Evolutionary conservation across 2,888 invertebrate genomes (phyloP).

Genomic region (Hecatera dysodea): DNA sequence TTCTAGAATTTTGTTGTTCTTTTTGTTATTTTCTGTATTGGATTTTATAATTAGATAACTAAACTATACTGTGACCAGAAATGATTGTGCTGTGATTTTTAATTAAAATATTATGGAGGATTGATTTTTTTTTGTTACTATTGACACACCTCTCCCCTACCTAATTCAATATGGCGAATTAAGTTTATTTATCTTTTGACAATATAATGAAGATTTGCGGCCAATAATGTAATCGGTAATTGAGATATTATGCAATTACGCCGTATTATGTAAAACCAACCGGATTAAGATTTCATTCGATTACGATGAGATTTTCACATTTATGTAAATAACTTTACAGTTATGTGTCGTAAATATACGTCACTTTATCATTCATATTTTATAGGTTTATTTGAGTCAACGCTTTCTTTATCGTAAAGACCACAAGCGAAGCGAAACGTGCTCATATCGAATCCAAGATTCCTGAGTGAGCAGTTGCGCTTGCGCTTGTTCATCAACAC

Average conservation of each 20-base stretch:
- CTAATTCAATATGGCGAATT: slow-evolving; percentile 36
- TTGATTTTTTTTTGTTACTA: too few species aligned
- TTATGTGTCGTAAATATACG: slow-evolving; percentile 26
- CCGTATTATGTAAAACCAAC: slow-evolving; percentile 59
- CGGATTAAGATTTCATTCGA: slow-evolving; percentile 58
- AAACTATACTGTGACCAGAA: too few species aligned
- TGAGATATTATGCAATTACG: slow-evolving; percentile 61
- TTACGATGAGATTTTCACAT: slow-evolving; percentile 54
- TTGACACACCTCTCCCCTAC: too few species aligned
- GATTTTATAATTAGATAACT: too few species aligned
- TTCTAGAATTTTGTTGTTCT: too few species aligned
- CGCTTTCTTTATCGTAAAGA: slow-evolving; percentile 27
- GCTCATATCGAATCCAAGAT: neutral
- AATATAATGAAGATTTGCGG: slow-evolving; percentile 56
- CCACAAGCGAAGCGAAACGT: neutral
- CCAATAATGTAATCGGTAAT: slow-evolving; percentile 57
- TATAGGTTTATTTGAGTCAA: neutral
- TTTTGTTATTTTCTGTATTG: too few species aligned
- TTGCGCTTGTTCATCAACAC: too few species aligned
- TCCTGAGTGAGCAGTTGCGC: too few species aligned
- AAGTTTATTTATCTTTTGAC: slow-evolving; percentile 52
- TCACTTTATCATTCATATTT: slow-evolving; percentile 21
- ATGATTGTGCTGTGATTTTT: too few species aligned
- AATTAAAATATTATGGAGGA: too few species aligned
- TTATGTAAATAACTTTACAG: slow-evolving; percentile 47